These are phyloP conservation scores for Psittacula derbiana DNA, from an alignment of 2,797 vertebrate genomes.

Conservation along the genomic window DNA sequence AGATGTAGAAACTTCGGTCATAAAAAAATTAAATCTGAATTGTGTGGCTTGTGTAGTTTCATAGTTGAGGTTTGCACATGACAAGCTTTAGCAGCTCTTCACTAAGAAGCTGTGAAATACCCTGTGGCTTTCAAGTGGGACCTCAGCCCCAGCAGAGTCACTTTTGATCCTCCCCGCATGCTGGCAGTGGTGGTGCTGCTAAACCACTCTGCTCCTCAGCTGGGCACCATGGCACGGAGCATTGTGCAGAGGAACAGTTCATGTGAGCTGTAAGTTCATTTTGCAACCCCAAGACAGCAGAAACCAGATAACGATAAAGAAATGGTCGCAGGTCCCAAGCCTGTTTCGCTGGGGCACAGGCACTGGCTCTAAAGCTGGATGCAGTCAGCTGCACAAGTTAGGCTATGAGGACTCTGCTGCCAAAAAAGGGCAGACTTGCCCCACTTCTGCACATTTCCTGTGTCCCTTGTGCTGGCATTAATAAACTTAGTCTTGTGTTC, in stretches of 20 bases:
- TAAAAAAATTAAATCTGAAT: neutral
- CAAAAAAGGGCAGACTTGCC: neutral
- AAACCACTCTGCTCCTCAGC: rapidly evolving
- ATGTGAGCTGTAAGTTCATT: rapidly evolving
- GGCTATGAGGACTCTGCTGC: neutral
- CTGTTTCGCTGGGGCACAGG: neutral
- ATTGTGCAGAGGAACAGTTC: neutral
- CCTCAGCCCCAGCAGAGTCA: rapidly evolving
- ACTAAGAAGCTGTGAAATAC: neutral
- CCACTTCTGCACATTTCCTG: neutral
- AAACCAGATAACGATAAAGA: neutral
- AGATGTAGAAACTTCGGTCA: neutral
- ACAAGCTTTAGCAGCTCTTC: neutral
- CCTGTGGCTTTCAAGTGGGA: neutral
- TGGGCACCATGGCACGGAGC: rapidly evolving
- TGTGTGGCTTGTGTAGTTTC: neutral
- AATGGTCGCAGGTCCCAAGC: rapidly evolving
- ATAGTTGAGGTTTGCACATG: neutral
- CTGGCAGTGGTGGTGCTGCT: neutral
- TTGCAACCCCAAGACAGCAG: neutral
- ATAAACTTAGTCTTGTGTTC: neutral
- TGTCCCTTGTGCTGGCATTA: neutral
- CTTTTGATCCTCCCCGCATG: neutral
- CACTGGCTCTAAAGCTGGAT: neutral
- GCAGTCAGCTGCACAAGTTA: neutral